Conservation (phyloP, 2,113 vertebrate species). For the Syngnathus scovelli region DNA sequence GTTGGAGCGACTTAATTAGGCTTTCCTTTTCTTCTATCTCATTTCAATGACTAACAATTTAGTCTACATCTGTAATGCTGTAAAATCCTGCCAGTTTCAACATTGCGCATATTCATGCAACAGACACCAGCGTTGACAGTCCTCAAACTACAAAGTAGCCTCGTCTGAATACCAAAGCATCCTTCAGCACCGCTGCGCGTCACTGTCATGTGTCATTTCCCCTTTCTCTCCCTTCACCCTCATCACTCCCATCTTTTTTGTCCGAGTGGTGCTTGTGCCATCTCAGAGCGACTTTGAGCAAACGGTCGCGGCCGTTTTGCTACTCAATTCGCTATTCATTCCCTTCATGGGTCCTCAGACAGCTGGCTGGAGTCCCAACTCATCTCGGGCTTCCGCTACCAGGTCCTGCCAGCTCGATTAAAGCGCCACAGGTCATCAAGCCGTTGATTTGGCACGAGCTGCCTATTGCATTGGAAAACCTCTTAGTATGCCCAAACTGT, state of each 20-base stretch:
- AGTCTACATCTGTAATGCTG: background rate
- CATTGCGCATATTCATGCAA: conserved; percentile 12
- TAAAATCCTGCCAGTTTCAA: background rate
- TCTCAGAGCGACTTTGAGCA: conserved; percentile 38
- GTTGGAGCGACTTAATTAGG: too few relatives aligned
- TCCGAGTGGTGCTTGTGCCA: conserved; percentile 44
- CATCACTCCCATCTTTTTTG: conserved; percentile 25
- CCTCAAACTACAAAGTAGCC: conserved; percentile 15
- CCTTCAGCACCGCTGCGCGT: conserved; percentile 24
- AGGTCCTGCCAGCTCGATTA: conserved; percentile 45
- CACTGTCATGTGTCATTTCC: conserved; percentile 31
- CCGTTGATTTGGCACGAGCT: conserved; percentile 41
- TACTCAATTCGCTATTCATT: conserved; percentile 43
- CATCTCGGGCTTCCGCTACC: conserved; percentile 34
- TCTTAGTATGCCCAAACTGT: conserved; percentile 2
- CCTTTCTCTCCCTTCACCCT: conserved; percentile 21
- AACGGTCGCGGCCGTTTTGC: conserved; percentile 50
- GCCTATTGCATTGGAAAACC: conserved; percentile 9
- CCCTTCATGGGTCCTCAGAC: conserved; percentile 40
- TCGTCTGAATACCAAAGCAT: conserved; percentile 18
- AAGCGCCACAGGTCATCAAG: conserved; percentile 43
- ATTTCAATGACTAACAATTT: background rate
- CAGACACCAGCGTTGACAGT: conserved; percentile 23
- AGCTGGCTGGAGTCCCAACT: conserved; percentile 43
- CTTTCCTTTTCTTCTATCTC: background rate